Conservation (phyloP, 2,888 invertebrate species). For the Molorchus minor region DNA sequence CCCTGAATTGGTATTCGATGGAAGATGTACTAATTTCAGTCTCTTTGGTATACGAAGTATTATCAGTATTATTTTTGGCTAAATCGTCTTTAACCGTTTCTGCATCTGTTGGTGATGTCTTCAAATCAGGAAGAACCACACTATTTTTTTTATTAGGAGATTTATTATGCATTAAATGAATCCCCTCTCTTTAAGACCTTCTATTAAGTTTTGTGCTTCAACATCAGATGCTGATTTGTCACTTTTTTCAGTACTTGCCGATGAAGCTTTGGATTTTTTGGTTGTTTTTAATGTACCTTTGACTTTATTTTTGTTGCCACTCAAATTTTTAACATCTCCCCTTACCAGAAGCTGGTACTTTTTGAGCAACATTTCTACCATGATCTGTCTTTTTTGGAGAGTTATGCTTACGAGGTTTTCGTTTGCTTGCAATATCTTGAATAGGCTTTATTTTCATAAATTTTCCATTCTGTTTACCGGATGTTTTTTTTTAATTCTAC, state of each 20-base stretch:
- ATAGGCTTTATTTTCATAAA: slow-evolving; percentile 39
- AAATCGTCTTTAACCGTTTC: no score
- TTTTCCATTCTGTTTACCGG: background rate
- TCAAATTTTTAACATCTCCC: no score
- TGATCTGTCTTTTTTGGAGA: slow-evolving; percentile 29
- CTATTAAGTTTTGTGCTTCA: slow-evolving; percentile 52
- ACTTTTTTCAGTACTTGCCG: no score
- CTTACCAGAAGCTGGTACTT: no score
- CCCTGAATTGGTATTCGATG: slow-evolving; percentile 19
- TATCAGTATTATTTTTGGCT: slow-evolving; percentile 2
- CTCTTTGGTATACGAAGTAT: background rate
- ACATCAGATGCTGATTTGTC: slow-evolving; percentile 40
- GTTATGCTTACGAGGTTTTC: slow-evolving; percentile 27
- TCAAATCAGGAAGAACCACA: no score
- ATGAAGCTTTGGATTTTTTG: no score
- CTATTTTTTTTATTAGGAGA: slow-evolving; percentile 38
- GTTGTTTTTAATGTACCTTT: no score
- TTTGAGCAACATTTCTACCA: no score
- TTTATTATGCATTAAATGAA: slow-evolving; percentile 56
- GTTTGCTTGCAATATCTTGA: slow-evolving; percentile 24
- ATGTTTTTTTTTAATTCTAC: background rate
- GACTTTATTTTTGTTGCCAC: slow-evolving; percentile 1
- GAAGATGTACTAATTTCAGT: background rate
- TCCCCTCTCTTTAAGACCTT: slow-evolving; percentile 55
- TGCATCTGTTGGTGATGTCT: no score